Base-by-base conservation (phyloP, 2,113 vertebrate species). In the Stigmatopora argus region DNA sequence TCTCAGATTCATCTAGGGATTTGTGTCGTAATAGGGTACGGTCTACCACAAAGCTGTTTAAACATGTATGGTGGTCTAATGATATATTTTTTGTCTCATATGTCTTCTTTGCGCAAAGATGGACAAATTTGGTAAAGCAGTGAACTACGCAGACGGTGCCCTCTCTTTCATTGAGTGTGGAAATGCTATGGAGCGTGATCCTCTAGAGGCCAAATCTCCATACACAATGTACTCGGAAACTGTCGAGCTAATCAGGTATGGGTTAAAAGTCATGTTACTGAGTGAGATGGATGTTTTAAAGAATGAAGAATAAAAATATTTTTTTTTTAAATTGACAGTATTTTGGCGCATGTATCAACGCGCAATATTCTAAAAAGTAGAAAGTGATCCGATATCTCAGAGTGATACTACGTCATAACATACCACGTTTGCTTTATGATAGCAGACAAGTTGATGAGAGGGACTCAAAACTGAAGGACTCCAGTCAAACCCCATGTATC, bases 221-320 rank as follows among this genome's bases (percentile, higher is more conserved):
- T 99, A 97, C 68, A 98, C 96, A 71, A 99, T 99, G 96, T 99
- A 98, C 90, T 97, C 95, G 0, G 95, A 99, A 89, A 99, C 96
- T 2, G 96, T 99, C 83, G 96, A 99, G 90, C 94, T 99, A 76
- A 97, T 98, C 91, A 96, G 95, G 96, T 98, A 83, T 5, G 71
- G 23, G 19, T 45, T 13, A 14, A 1, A 31, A 10, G 13, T 53
- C 19, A 13, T 11, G 34, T 11, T 12, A 41, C 9, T 9, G 10
- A 14, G 56, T 38, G 17, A 35, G 17, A 38, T 35, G 2, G 31
- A 38, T 38, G 0, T 41, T 41, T 41, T 41, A 41, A 41, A 21
- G 21, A 53, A 51, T n/a, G 2, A 51, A 9, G 18, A 7, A 51
- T 51, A 7, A 18, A 49, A 7, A 49, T 3, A 31, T 31, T n/a